Evolutionary conservation across 2,113 vertebrate species (phyloP), one percentile per base, ranked within the genome.

Genomic region (Elephantulus edwardii): DNA sequence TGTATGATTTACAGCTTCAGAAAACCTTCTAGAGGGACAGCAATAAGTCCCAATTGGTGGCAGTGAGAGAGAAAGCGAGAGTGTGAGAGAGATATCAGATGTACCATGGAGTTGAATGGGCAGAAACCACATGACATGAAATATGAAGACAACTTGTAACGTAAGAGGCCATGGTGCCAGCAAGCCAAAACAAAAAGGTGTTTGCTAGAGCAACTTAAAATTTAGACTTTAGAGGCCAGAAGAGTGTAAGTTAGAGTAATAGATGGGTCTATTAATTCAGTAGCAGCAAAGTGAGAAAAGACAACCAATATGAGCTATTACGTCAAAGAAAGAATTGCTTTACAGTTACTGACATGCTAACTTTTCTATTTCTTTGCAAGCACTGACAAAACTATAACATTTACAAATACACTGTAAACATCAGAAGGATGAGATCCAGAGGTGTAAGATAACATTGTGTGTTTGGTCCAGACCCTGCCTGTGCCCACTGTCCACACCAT

Each of bases 321-420:
- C 1, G 2, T 42, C 22, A 46, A 3, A 33, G 48, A 72, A 75
- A 60, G 22, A 30, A 72, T 70, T 24, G 12, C 66, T 93, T 74
- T 26, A 42, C 83, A 72, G 56, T 4, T 38, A 10, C 38, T 75
- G 50, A 90, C 83, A 33, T 86, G 22, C 22, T 86, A 79, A 83
- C n/a, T 81, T 94, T 82, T 82, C n/a, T 42, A 6, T 75, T 70
- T 74, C 58, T 90, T 74, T 83, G 44, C 74, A 66, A 13, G 17
- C 70, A 35, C 76, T 70, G 70, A 91, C 10, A 52, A 85, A 86
- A 40, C 58, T n/a, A 52, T 86, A 80, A 88, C 42, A 82, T 42
- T 81, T 62, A 35, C 28, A 74, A 56, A 19, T 78, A 52, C 76
- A 26, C 22, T 75, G 11, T 50, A 88, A 93, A 83, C 26, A 78